Conservation (phyloP, 2,797 vertebrate genomes). For the Poeciliopsis infans region DNA sequence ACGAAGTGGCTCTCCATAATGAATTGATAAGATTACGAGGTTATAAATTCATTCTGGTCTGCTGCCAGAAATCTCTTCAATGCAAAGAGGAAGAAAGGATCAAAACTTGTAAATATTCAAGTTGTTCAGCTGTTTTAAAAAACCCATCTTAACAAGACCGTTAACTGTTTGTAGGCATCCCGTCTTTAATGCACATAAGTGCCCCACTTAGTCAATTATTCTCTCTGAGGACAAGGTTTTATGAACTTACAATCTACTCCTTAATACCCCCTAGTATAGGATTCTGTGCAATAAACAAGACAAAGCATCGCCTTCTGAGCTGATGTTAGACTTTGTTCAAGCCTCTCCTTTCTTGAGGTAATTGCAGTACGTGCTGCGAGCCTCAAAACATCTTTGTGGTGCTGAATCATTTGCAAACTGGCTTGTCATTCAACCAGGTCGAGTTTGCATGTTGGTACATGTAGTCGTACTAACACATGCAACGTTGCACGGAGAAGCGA, state of each 20-base stretch:
- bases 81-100: constrained; percentile 7
- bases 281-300: background rate
- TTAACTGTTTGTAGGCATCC: constrained; percentile 10
- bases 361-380: background rate
- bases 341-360: constrained; percentile 3
- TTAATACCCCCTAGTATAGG: constrained; percentile 1
- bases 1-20: constrained; percentile 28
- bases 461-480: background rate
- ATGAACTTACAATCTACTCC: constrained; percentile 12
- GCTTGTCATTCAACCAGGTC: background rate
- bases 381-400: background rate
- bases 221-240: constrained; percentile 16
- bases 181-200: constrained; percentile 12
- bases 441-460: background rate
- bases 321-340: constrained; percentile 7
- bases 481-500: background rate
- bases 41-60: constrained; percentile 41
- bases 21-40: constrained; percentile 33
- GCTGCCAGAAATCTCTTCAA: constrained; percentile 26
- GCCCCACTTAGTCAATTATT: background rate
- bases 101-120: constrained; percentile 8
- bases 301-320: background rate
- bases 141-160: constrained; percentile 1
- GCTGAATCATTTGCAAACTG: background rate
- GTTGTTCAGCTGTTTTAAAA: background rate